These are phyloP conservation scores for Indicator maculatus DNA, from an alignment of 2,113 vertebrate genomes.

Conservation along the genomic window DNA sequence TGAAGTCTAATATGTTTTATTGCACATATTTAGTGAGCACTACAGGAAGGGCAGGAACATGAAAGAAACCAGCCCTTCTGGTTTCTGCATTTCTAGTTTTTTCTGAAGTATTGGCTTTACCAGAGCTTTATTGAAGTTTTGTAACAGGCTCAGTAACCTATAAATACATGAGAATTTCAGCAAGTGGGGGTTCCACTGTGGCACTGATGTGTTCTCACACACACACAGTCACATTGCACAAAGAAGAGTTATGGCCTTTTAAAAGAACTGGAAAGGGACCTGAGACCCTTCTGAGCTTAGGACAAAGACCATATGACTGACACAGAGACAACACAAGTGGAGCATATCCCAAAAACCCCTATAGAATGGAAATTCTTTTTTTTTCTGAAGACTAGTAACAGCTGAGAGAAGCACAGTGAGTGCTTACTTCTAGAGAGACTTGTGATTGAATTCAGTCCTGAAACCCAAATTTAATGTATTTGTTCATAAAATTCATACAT, in stretches of 20 bases:
- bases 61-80: background rate
- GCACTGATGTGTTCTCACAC: background rate
- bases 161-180: conserved; percentile 5
- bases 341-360: background rate
- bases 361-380: background rate
- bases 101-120: background rate
- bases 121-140: background rate
- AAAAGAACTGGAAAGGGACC: background rate
- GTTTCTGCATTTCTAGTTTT: background rate
- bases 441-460: background rate
- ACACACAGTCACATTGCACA: background rate
- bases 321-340: background rate
- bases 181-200: background rate
- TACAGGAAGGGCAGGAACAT: background rate
- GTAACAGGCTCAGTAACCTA: background rate
- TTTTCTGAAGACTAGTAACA: background rate
- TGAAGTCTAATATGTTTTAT: background rate
- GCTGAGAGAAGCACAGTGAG: background rate
- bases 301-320: background rate
- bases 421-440: background rate
- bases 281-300: background rate
- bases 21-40: background rate
- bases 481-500: background rate
- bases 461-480: background rate
- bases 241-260: background rate